A percentile compares a stretch with the other conserved stretches of the same genome.
These are phyloP conservation scores for Apogon hyalosoma DNA, from an alignment of 2,797 vertebrate species.

Conservation along the genomic window DNA sequence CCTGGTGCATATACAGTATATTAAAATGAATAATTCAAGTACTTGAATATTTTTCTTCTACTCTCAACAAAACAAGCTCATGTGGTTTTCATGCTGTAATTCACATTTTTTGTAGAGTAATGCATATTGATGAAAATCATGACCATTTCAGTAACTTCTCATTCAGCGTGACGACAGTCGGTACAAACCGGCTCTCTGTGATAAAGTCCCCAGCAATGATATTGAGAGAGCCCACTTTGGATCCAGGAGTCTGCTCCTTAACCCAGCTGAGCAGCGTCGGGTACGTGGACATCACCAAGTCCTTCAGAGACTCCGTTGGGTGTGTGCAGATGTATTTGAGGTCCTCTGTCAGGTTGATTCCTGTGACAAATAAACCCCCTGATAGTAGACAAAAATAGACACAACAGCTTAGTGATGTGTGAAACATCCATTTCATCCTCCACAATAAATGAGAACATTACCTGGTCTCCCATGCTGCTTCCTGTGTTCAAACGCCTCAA, in stretches of 20 bases:
- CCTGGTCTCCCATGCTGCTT: conserved; percentile 90
- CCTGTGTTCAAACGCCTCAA: conserved; percentile 87
- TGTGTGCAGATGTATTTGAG: conserved; percentile 88
- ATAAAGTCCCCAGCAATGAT: conserved; percentile 95
- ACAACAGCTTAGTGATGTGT: no score
- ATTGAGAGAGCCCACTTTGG: conserved; percentile 82
- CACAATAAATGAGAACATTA: conserved; percentile 49
- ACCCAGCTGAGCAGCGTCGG: conserved; percentile 89
- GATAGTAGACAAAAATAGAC: conserved; percentile 31
- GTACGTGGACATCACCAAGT: conserved; percentile 88
- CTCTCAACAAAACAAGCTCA: conserved; percentile 55
- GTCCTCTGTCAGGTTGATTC: conserved; percentile 93
- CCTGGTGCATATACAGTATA: conserved; percentile 50
- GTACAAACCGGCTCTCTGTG: conserved; percentile 84
- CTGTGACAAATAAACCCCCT: conserved; percentile 93
- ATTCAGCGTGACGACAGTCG: conserved; percentile 89
- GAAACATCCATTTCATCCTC: no score
- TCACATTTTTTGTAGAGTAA: conserved; percentile 34
- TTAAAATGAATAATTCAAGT: conserved; percentile 68
- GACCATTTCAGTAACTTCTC: conserved; percentile 82
- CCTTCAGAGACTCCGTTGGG: conserved; percentile 87
- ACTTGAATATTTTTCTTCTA: conserved; percentile 43
- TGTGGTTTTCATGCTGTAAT: conserved; percentile 62
- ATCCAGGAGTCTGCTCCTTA: conserved; percentile 87
- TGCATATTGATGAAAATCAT: conserved; percentile 46